These are phyloP conservation scores for Caenorhabditis doughertyi DNA, from an alignment of 2,888 invertebrate species.

Conservation along the genomic window DNA sequence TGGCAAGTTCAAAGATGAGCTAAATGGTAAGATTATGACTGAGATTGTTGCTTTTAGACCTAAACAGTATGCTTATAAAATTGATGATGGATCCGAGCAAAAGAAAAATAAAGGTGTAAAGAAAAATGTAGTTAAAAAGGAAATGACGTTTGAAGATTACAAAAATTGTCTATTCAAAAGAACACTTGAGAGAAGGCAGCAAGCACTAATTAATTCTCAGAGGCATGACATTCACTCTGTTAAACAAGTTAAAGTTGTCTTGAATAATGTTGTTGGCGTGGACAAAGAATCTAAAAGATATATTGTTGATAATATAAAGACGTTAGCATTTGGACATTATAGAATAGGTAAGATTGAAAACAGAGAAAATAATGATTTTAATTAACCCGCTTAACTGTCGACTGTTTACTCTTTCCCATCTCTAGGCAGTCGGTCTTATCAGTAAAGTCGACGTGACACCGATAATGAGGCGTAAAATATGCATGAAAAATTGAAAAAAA, in stretches of 20 bases:
- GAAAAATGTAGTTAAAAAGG: conserved; percentile 63
- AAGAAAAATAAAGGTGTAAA: conserved; percentile 63
- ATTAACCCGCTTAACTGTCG: no score
- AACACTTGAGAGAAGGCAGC: conserved; percentile 48
- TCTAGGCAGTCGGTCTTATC: no score
- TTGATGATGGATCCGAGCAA: conserved; percentile 1
- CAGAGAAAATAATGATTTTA: no score
- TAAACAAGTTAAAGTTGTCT: no score
- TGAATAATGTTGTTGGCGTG: no score
- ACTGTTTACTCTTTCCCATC: no score
- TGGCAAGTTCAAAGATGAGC: no score
- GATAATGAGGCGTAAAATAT: no score
- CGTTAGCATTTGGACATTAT: conserved; percentile 25
- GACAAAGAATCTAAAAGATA: conserved; percentile 40
- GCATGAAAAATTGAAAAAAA: no score
- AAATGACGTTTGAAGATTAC: conserved; percentile 56
- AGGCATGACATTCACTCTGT: no score
- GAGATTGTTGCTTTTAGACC: conserved; percentile 77
- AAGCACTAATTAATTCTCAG: no score
- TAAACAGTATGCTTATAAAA: conserved; percentile 72
- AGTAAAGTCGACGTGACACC: no score
- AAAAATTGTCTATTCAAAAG: conserved; percentile 48
- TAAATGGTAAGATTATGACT: conserved; percentile 72
- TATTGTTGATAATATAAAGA: conserved; percentile 39
- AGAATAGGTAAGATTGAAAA: conserved; percentile 1